A percentile compares a stretch with the other conserved stretches of the same genome.
These are phyloP conservation scores for Drosophila hamatofila DNA, from an alignment of 2,888 invertebrate genomes.

Conservation along the genomic window DNA sequence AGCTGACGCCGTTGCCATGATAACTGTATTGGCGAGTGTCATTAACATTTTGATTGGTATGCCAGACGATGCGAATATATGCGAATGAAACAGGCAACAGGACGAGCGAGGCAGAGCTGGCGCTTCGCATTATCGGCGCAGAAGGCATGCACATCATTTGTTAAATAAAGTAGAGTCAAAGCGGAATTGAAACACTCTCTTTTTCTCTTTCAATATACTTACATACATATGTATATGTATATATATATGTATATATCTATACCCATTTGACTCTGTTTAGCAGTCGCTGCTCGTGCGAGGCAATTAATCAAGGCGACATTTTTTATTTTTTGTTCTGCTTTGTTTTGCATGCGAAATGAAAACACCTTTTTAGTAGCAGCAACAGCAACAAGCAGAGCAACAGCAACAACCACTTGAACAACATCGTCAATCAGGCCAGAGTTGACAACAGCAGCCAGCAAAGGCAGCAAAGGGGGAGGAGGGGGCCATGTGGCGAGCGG, in stretches of 20 bases:
- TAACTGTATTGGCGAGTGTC: conserved; percentile 85
- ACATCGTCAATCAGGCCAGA: conserved; percentile 76
- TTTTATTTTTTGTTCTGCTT: conserved; percentile 25
- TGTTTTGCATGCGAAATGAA: conserved; percentile 70
- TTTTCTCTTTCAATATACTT: background rate
- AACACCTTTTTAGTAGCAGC: conserved; percentile 73
- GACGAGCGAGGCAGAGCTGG: conserved; percentile 37
- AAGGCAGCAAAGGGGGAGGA: background rate
- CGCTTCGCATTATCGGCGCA: conserved; percentile 58
- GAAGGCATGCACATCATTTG: conserved; percentile 78
- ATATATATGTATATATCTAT: background rate
- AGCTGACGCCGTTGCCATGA: conserved; percentile 54
- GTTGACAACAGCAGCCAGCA: conserved; percentile 53
- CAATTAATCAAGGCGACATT: conserved; percentile 82
- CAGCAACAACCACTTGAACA: conserved; percentile 44
- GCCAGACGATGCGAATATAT: conserved; percentile 32
- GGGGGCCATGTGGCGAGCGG: too few species aligned
- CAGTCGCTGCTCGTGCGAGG: conserved; percentile 69
- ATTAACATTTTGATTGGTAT: conserved; percentile 84
- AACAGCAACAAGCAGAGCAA: conserved; percentile 29
- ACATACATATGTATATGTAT: background rate
- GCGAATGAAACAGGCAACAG: conserved; percentile 14
- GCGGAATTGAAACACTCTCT: conserved; percentile 6
- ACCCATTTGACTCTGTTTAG: conserved; percentile 7
- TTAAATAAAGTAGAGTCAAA: conserved; percentile 63